phyloP scores from a whole-genome alignment of 1,140 invertebrate genomes.

The Agrilus planipennis region DNA sequence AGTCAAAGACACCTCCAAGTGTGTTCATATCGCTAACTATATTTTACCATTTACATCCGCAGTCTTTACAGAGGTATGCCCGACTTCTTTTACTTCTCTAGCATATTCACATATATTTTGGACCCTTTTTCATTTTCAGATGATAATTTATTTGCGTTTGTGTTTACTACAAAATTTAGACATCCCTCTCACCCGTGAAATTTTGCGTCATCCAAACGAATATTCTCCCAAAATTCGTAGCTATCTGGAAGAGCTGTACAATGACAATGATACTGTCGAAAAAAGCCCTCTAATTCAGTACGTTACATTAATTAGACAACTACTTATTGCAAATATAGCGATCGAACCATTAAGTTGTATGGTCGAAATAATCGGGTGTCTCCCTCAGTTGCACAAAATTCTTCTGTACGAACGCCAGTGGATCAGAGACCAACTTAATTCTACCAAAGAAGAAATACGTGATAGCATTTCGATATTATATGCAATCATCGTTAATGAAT shows the following conservation, averaged over 20 bases:
- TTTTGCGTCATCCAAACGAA: conserved; percentile 47
- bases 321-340: conserved; percentile 48
- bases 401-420: conserved; percentile 40
- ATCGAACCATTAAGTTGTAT: conserved; percentile 54
- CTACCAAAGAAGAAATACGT: conserved; percentile 62
- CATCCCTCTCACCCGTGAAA: conserved; percentile 31
- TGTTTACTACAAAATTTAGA: conserved; percentile 50
- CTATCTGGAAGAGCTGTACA: conserved; percentile 39
- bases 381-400: conserved; percentile 34
- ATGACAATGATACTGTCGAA: conserved; percentile 33
- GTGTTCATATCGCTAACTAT: conserved; percentile 48
- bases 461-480: conserved; percentile 55
- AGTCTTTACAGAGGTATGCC: conserved; percentile 49
- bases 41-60: conserved; percentile 52
- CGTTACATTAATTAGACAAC: conserved; percentile 48
- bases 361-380: conserved; percentile 59
- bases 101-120: neutral
- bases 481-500: conserved; percentile 46
- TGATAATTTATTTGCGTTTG: conserved; percentile 63
- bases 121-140: conserved; percentile 38
- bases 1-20: conserved; percentile 30
- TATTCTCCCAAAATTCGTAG: conserved; percentile 46
- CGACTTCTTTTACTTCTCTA: neutral
- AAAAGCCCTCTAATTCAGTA: conserved; percentile 49
- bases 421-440: conserved; percentile 50